Evolutionary conservation across 2,888 invertebrate genomes (phyloP).

Genomic region (Brachypalpus laphriformis): DNA sequence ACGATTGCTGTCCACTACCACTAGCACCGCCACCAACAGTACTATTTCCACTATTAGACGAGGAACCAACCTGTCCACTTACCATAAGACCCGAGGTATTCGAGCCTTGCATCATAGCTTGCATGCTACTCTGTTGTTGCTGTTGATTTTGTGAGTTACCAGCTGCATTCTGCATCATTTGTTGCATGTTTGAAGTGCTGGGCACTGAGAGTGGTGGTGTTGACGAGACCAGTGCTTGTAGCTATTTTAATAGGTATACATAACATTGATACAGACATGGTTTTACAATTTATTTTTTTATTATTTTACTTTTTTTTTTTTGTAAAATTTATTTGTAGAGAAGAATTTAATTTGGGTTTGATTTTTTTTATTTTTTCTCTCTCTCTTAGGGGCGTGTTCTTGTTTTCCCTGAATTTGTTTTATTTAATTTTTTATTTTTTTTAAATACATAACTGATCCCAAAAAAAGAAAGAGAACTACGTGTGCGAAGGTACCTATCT

Average conservation of each 20-base stretch:
- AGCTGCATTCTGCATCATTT: conserved; percentile 80
- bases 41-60: conserved; percentile 60
- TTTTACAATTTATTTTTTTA: conserved; percentile 32
- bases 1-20: conserved; percentile 74
- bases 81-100: conserved; percentile 67
- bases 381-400: neutral
- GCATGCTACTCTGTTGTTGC: conserved; percentile 78
- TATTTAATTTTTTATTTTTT: conserved; percentile 7
- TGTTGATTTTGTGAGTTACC: conserved; percentile 66
- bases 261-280: conserved; percentile 64
- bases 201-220: conserved; percentile 82
- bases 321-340: conserved; percentile 4
- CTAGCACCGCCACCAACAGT: conserved; percentile 58
- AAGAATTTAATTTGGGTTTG: conserved; percentile 4
- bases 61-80: conserved; percentile 62
- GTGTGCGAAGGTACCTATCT: conserved; percentile 60
- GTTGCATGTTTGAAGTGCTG: conserved; percentile 81
- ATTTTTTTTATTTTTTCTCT: conserved; percentile 1
- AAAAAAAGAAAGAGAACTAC: conserved; percentile 47
- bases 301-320: conserved; percentile 24
- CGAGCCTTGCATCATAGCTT: conserved; percentile 80
- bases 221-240: conserved; percentile 83
- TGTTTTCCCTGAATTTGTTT: neutral
- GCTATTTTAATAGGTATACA: conserved; percentile 78
- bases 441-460: conserved; percentile 39